A percentile compares a stretch with the other conserved stretches of the same genome.
Conservation (phyloP, 2,113 vertebrate species). For the Salvelinus fontinalis region DNA sequence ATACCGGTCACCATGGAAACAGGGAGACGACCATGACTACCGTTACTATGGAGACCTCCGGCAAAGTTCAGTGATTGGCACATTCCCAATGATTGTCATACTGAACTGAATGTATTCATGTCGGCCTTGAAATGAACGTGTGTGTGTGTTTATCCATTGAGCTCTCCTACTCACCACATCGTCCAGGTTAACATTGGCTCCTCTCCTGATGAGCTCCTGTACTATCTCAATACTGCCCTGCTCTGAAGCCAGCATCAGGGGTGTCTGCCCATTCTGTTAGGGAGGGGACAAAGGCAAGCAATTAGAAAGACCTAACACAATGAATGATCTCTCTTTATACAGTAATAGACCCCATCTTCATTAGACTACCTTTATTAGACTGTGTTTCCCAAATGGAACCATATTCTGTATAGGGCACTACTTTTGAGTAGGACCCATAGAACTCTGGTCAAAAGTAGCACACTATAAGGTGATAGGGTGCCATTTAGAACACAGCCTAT, state of each 20-base stretch:
- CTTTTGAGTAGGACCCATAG: too few relatives aligned
- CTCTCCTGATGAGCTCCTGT: constrained; percentile 90
- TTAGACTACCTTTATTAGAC: too few relatives aligned
- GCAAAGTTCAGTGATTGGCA: neutral
- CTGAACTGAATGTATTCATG: neutral
- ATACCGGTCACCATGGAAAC: constrained; percentile 54
- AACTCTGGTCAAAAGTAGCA: too few relatives aligned
- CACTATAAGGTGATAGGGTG: too few relatives aligned
- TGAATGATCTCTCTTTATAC: too few relatives aligned
- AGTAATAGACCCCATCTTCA: too few relatives aligned
- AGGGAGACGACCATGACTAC: neutral
- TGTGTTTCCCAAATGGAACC: too few relatives aligned
- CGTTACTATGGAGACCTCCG: constrained; percentile 41
- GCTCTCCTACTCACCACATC: constrained; percentile 81
- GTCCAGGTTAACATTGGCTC: constrained; percentile 95
- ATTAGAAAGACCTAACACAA: neutral
- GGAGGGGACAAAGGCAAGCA: neutral
- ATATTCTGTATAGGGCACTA: too few relatives aligned
- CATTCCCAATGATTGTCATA: neutral
- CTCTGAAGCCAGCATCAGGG: constrained; percentile 94
- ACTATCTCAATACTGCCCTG: constrained; percentile 95
- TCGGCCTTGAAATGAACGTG: neutral
- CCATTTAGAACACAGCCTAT: too few relatives aligned
- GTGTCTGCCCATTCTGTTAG: constrained; percentile 91
- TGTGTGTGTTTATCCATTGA: neutral